phyloP scores from a whole-genome alignment of 1,140 invertebrate species.

The Amyelois transitella region DNA sequence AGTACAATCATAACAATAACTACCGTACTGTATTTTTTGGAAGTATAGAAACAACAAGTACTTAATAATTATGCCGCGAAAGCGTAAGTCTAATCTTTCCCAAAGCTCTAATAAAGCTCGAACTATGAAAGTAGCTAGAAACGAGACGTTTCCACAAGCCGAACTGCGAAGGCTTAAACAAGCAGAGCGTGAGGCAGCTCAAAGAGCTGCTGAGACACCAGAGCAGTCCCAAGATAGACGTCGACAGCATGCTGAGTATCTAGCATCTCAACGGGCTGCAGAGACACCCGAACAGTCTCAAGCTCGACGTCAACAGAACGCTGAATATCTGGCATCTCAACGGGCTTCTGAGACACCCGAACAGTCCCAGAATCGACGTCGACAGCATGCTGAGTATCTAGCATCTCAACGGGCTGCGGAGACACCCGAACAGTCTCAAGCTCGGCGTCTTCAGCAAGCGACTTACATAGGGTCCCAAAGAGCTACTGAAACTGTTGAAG shows the following conservation, averaged over 20 bases:
- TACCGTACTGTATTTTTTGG: slow-evolving; percentile 27
- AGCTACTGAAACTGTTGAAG: slow-evolving; percentile 18
- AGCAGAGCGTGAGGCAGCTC: slow-evolving; percentile 16
- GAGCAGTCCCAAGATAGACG: slow-evolving; percentile 14
- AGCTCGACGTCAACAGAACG: slow-evolving; percentile 16
- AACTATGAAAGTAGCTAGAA: slow-evolving; percentile 26
- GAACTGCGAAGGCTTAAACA: slow-evolving; percentile 18
- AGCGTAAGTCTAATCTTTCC: slow-evolving; percentile 24
- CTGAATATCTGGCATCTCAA: slow-evolving; percentile 22
- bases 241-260: too few relatives aligned
- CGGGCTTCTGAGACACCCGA: slow-evolving; percentile 17
- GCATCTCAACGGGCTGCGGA: slow-evolving; percentile 17
- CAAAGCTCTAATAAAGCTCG: slow-evolving; percentile 24
- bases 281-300: slow-evolving; percentile 22
- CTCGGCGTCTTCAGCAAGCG: slow-evolving; percentile 16
- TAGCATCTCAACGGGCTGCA: slow-evolving; percentile 19
- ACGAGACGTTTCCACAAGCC: slow-evolving; percentile 20
- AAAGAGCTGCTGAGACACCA: slow-evolving; percentile 18
- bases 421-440: slow-evolving; percentile 19
- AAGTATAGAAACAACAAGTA: slow-evolving; percentile 18
- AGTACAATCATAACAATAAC: slow-evolving; percentile 6
- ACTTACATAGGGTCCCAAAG: slow-evolving; percentile 4
- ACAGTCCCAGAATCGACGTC: slow-evolving; percentile 5
- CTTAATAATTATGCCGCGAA: slow-evolving; percentile 20
- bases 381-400: slow-evolving; percentile 8